These are phyloP conservation scores for Pomacea canaliculata DNA, from an alignment of 2,888 invertebrate species.

Conservation along the genomic window DNA sequence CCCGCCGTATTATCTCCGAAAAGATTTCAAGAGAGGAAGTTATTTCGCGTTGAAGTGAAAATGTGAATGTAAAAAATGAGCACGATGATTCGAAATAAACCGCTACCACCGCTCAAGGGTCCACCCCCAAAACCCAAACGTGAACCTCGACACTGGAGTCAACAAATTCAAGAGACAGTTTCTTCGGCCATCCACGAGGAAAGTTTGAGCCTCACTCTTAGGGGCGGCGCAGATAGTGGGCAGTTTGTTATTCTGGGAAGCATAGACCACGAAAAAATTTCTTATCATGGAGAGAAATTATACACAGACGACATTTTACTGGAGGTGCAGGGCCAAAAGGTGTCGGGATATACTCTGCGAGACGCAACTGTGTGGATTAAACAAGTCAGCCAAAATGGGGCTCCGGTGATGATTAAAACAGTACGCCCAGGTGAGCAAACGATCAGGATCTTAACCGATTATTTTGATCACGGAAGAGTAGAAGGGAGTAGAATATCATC, in stretches of 20 bases:
- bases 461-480: no score
- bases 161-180: slow-evolving; percentile 69
- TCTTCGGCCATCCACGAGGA: slow-evolving; percentile 70
- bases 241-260: slow-evolving; percentile 65
- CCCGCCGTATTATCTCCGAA: slow-evolving; percentile 11
- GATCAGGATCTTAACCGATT: no score
- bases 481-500: no score
- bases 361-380: slow-evolving; percentile 74
- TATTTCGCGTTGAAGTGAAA: slow-evolving; percentile 13
- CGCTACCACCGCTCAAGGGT: slow-evolving; percentile 38
- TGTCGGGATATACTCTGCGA: slow-evolving; percentile 74
- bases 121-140: slow-evolving; percentile 40
- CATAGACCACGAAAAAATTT: slow-evolving; percentile 60
- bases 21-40: slow-evolving; percentile 16
- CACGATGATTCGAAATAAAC: slow-evolving; percentile 47
- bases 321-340: slow-evolving; percentile 74
- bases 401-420: slow-evolving; percentile 73
- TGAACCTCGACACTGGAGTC: slow-evolving; percentile 69
- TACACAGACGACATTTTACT: slow-evolving; percentile 70
- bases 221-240: slow-evolving; percentile 73
- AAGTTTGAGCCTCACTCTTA: slow-evolving; percentile 68
- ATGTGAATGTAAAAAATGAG: slow-evolving; percentile 23
- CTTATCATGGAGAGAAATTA: slow-evolving; percentile 65
- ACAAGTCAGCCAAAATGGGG: slow-evolving; percentile 73
- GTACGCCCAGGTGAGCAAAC: slow-evolving; percentile 71